phyloP scores from a whole-genome alignment of 2,113 vertebrate genomes.

The Loxodonta africana region DNA sequence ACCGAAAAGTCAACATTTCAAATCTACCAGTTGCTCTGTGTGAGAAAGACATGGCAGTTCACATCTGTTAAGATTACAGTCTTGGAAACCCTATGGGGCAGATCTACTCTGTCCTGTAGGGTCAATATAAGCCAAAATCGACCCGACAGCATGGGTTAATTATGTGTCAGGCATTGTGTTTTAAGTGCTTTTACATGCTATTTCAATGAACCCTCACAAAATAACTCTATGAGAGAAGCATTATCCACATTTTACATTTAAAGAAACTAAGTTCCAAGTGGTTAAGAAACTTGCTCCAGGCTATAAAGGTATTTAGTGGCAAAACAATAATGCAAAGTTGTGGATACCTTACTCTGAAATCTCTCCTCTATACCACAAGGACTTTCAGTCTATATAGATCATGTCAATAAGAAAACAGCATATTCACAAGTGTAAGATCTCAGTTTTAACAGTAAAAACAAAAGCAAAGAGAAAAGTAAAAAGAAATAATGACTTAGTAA shows the following conservation, averaged over 20 bases:
- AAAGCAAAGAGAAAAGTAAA: conserved; percentile 38
- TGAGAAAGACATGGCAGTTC: no score
- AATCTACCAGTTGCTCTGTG: no score
- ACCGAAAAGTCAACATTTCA: no score
- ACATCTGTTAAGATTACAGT: no score
- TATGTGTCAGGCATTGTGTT: conserved; percentile 56
- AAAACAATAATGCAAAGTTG: conserved; percentile 36
- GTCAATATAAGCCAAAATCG: no score
- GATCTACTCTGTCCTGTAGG: no score
- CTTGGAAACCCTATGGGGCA: no score
- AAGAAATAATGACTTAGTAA: not conserved
- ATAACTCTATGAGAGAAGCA: not conserved
- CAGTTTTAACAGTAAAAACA: conserved; percentile 52
- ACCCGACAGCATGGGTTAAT: no score
- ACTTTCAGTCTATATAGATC: not conserved
- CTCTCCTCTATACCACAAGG: not conserved
- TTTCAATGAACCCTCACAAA: conserved; percentile 47
- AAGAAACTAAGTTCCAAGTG: conserved; percentile 50
- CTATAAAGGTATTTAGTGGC: conserved; percentile 34
- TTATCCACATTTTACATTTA: conserved; percentile 19
- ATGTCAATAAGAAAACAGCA: not conserved
- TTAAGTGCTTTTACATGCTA: conserved; percentile 28
- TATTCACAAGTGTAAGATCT: not conserved
- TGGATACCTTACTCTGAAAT: not conserved
- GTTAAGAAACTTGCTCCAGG: conserved; percentile 13